Evolutionary conservation across 2,888 invertebrate genomes (phyloP).

Genomic region (Conomelus anceps): DNA sequence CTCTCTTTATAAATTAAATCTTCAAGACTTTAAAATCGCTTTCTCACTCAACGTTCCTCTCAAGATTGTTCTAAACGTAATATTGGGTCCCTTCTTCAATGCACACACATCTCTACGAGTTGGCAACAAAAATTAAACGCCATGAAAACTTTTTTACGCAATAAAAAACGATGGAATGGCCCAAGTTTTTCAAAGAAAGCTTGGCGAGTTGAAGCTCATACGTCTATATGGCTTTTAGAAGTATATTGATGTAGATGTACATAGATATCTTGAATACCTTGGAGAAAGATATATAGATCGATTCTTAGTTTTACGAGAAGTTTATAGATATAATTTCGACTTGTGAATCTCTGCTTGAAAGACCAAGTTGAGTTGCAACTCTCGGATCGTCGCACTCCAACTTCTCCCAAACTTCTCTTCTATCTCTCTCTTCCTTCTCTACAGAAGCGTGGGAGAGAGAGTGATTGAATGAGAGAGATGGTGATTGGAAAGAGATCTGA

Average conservation of each 20-base stretch:
- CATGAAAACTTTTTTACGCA: not conserved
- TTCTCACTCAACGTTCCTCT: not conserved
- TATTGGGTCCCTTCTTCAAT: not conserved
- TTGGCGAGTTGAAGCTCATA: not conserved
- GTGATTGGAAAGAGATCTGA: not conserved
- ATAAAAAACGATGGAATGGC: not conserved
- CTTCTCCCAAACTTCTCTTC: not conserved
- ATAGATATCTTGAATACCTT: not conserved
- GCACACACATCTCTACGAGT: not conserved
- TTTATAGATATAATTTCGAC: not conserved
- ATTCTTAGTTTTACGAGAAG: not conserved
- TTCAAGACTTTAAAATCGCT: not conserved
- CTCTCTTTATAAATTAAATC: too few relatives aligned
- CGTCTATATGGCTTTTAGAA: not conserved
- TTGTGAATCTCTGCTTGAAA: not conserved
- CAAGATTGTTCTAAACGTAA: not conserved
- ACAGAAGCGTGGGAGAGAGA: not conserved
- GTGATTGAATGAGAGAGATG: too few relatives aligned
- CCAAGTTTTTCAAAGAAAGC: too few relatives aligned
- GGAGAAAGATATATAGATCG: not conserved
- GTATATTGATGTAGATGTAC: not conserved
- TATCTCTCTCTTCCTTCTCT: not conserved
- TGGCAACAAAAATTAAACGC: not conserved
- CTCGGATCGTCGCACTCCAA: not conserved
- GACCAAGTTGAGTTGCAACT: not conserved